Percentiles rank a stretch among this genome's conserved stretches.
These are phyloP conservation scores for Lapara coniferarum DNA, from an alignment of 2,888 invertebrate species.

Conservation along the genomic window DNA sequence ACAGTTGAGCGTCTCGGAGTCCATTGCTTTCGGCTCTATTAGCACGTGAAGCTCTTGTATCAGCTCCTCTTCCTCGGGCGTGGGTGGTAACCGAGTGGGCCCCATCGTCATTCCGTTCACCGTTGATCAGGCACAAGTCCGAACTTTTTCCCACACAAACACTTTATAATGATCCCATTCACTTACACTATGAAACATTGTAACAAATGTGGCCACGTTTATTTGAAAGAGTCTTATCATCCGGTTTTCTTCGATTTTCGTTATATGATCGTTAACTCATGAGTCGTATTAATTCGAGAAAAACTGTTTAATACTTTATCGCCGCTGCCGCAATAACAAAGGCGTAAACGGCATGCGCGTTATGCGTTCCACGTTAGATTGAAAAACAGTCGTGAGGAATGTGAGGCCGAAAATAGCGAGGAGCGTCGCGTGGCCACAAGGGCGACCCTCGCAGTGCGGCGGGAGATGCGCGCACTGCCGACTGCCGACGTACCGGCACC, in stretches of 20 bases:
- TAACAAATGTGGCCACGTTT: slow-evolving; percentile 44
- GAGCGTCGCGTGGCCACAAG: slow-evolving; percentile 78
- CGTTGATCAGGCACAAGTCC: slow-evolving; percentile 65
- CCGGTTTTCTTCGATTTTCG: slow-evolving; percentile 42
- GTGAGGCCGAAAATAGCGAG: slow-evolving; percentile 81
- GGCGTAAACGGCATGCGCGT: slow-evolving; percentile 74
- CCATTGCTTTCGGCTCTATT: slow-evolving; percentile 57
- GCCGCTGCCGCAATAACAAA: slow-evolving; percentile 67
- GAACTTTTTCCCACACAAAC: slow-evolving; percentile 52
- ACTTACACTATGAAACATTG: slow-evolving; percentile 58
- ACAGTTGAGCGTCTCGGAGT: slow-evolving; percentile 50
- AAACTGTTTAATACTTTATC: slow-evolving; percentile 50
- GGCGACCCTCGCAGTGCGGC: slow-evolving; percentile 72
- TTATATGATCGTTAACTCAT: slow-evolving; percentile 44
- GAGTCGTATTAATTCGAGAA: slow-evolving; percentile 50
- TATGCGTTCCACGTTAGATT: slow-evolving; percentile 81
- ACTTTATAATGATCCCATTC: slow-evolving; percentile 53
- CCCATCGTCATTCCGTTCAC: slow-evolving; percentile 65
- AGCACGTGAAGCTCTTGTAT: slow-evolving; percentile 51
- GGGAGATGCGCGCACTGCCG: slow-evolving; percentile 41
- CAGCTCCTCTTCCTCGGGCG: slow-evolving; percentile 73
- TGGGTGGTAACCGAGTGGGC: slow-evolving; percentile 71
- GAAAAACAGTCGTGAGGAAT: slow-evolving; percentile 82
- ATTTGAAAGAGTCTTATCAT: slow-evolving; percentile 39
- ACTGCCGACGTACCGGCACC: slow-evolving; percentile 40